Conservation (phyloP, 2,888 invertebrate genomes). For the Drosophila mettleri region DNA sequence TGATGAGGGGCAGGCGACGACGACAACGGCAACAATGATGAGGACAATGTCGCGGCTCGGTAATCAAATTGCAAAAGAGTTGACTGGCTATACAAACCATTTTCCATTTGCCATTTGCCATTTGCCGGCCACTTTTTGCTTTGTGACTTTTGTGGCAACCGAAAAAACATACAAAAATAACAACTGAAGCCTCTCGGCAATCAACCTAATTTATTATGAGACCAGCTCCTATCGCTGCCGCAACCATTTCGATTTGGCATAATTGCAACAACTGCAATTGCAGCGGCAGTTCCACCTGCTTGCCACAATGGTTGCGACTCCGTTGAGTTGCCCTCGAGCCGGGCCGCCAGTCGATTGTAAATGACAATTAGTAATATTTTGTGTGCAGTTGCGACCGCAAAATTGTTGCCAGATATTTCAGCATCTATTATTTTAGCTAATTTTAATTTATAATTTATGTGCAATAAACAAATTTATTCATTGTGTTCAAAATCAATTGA, state of each 20-base stretch:
- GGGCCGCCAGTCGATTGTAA: conserved; percentile 24
- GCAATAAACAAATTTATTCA: neutral
- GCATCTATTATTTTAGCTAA: conserved; percentile 8
- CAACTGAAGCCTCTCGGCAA: conserved; percentile 59
- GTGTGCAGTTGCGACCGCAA: conserved; percentile 27
- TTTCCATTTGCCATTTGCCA: conserved; percentile 32
- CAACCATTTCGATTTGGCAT: conserved; percentile 52
- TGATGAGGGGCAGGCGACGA: conserved; percentile 64
- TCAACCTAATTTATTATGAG: conserved; percentile 78
- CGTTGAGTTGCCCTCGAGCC: conserved; percentile 36
- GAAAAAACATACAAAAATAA: conserved; percentile 3
- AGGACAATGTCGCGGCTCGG: conserved; percentile 30
- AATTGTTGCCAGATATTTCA: conserved; percentile 35
- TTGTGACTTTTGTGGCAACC: conserved; percentile 41
- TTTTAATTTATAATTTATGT: too few species aligned
- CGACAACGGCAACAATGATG: conserved; percentile 11
- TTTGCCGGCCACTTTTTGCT: conserved; percentile 7
- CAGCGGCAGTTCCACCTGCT: conserved; percentile 20
- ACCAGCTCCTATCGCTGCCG: neutral
- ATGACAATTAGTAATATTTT: conserved; percentile 51
- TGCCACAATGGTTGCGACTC: conserved; percentile 29
- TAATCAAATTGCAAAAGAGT: conserved; percentile 75
- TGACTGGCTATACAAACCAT: conserved; percentile 62
- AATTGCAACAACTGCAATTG: conserved; percentile 59
- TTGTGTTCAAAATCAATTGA: neutral